Evolutionary conservation across 64 coral and sea anemone species (phyloP).

Genomic region (Pachyseris speciosa): DNA sequence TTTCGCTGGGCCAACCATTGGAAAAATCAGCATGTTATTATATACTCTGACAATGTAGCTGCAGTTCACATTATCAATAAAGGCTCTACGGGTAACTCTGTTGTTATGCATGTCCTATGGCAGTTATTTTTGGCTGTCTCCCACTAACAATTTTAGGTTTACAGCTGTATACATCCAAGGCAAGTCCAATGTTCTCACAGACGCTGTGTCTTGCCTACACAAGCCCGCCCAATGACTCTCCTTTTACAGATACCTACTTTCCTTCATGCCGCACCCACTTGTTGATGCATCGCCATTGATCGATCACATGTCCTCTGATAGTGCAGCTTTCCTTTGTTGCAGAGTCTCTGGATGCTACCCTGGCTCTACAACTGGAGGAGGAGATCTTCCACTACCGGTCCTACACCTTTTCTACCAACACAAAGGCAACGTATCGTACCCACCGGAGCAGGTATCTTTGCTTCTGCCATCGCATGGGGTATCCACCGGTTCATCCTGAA

Average conservation of each 20-base stretch:
- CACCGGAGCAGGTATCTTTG: conserved; percentile 12
- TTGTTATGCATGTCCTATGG: conserved; percentile 2
- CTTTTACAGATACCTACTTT: neutral
- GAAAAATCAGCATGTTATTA: neutral
- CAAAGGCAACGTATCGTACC: neutral
- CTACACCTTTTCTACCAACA: neutral
- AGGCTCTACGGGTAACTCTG: neutral
- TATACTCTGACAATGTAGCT: conserved; percentile 45
- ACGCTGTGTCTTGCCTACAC: neutral
- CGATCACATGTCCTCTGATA: too few species aligned
- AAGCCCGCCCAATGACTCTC: neutral
- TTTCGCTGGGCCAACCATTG: too few species aligned
- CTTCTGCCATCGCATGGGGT: conserved; percentile 39
- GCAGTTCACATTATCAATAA: conserved; percentile 57
- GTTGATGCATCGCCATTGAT: too few species aligned
- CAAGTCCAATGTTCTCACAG: neutral
- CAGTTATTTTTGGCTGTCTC: conserved; percentile 25
- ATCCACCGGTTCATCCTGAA: neutral
- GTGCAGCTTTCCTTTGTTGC: too few species aligned
- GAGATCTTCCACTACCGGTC: neutral
- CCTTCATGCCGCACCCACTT: too few species aligned
- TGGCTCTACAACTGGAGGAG: too few species aligned
- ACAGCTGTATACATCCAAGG: neutral
- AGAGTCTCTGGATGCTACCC: too few species aligned
- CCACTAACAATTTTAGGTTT: neutral